phyloP scores from a whole-genome alignment of 2,113 vertebrate genomes.

The Rallus limicola region DNA sequence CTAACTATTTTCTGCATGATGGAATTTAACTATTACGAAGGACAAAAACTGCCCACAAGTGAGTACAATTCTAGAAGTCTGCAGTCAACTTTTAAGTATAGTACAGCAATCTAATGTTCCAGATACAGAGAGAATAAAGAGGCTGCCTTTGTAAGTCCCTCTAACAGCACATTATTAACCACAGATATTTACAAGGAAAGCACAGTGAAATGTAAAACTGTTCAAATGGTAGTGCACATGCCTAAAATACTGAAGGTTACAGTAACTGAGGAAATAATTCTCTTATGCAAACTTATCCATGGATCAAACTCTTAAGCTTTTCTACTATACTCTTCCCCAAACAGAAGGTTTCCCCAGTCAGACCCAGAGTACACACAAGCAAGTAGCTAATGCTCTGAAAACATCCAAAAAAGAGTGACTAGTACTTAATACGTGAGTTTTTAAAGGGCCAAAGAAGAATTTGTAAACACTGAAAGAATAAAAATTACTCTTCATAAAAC shows the following conservation, averaged over 20 bases:
- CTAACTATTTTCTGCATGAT: conserved; percentile 42
- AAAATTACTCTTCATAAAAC: conserved; percentile 18
- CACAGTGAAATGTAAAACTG: conserved; percentile 37
- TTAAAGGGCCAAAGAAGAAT: background rate
- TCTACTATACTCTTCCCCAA: background rate
- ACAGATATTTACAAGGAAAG: conserved; percentile 71
- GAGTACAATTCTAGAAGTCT: conserved; percentile 59
- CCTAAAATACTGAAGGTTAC: conserved; percentile 45
- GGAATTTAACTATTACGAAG: conserved; percentile 54
- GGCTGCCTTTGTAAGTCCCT: conserved; percentile 46
- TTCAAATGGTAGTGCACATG: conserved; percentile 54
- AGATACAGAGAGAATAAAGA: conserved; percentile 62
- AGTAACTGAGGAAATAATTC: conserved; percentile 30
- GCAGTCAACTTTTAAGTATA: conserved; percentile 63
- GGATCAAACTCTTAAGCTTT: background rate
- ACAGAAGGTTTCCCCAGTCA: background rate
- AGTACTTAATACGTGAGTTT: background rate
- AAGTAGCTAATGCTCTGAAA: background rate
- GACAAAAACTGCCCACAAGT: conserved; percentile 39
- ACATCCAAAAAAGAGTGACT: background rate
- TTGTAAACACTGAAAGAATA: background rate
- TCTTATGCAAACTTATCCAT: background rate
- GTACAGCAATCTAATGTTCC: conserved; percentile 61
- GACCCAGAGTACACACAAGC: background rate
- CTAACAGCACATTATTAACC: conserved; percentile 49